Base-by-base conservation (phyloP, 2,797 vertebrate species). In the Amniataba percoides region DNA sequence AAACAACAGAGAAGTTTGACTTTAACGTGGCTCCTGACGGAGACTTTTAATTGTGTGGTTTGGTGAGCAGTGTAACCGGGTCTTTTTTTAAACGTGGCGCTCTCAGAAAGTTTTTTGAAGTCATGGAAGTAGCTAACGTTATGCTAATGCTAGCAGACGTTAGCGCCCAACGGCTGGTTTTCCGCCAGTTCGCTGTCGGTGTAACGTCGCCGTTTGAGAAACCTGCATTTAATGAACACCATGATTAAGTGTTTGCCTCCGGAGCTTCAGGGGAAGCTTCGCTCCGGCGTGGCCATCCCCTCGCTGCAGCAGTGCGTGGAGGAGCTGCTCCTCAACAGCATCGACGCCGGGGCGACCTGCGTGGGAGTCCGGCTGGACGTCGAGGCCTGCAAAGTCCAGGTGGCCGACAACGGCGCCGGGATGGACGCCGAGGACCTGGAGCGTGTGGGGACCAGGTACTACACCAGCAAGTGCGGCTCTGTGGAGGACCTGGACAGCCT, bases 291-390 rank as follows among this genome's bases (percentile, higher is more conserved):
- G 49, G 89, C 97, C 1, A 58, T 99, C 61, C 94, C 34, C n/a
- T 98, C 97, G 0, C 84, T 99, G 1, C 96, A 96, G 36, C 98
- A 98, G 43, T 99, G 97, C 58, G 94, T 98, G 1, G 98, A 99
- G 88, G 98, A 99, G 83, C 97, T 99, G 10, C 31, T 96, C 34
- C 92, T 99, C 12, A 99, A 99, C 69, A 96, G 98, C 91, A 92
- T 98, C 0, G 98, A 99, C 75, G 97, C 97, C 8, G 95, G 94
- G 77, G 96, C 98, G 56, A 97, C 95, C 34, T 99, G 98, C 77
- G 84, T 98, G 31, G 97, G 97, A 11, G 48, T 97, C 80, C 92
- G 98, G 69, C 86, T 97, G 84, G 97, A 99, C 90, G 80, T 97
- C 93, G 96, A 97, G 71, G 96, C 96, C 21, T 97, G 97, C 83